Conservation (phyloP, 2,797 vertebrate species). For the Malurus leucopterus region DNA sequence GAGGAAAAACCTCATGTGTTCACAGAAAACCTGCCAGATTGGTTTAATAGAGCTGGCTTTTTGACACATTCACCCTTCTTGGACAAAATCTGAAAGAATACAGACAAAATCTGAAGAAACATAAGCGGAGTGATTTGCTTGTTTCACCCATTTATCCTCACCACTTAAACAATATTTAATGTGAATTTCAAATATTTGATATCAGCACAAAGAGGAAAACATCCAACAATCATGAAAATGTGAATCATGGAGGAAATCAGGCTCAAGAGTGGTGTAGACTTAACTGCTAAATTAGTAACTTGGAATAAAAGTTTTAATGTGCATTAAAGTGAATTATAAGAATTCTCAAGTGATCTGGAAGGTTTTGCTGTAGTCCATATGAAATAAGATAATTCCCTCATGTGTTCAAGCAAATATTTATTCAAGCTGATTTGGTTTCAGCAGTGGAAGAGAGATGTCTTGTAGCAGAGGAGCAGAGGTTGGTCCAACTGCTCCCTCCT, state of each 20-base stretch:
- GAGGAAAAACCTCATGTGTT: neutral
- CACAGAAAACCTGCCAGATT: neutral
- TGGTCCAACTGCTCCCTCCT: neutral
- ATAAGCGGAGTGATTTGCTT: neutral
- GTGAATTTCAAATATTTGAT: neutral
- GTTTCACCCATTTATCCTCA: neutral
- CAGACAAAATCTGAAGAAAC: neutral
- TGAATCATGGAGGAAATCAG: neutral
- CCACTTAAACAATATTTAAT: neutral
- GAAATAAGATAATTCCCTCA: neutral
- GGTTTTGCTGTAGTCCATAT: neutral
- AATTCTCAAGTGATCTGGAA: neutral
- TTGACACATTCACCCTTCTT: neutral
- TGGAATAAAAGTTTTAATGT: neutral
- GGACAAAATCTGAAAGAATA: neutral
- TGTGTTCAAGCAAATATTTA: neutral
- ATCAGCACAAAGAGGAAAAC: neutral
- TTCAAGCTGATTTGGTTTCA: neutral
- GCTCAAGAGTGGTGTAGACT: neutral
- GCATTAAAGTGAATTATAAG: neutral
- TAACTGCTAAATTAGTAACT: neutral
- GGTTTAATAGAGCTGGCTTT: neutral
- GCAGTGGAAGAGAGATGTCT: neutral
- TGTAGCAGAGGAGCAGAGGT: neutral
- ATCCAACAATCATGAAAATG: neutral